These are phyloP conservation scores for Archegozetes longisetosus DNA, from an alignment of 1,140 invertebrate genomes.

Conservation along the genomic window DNA sequence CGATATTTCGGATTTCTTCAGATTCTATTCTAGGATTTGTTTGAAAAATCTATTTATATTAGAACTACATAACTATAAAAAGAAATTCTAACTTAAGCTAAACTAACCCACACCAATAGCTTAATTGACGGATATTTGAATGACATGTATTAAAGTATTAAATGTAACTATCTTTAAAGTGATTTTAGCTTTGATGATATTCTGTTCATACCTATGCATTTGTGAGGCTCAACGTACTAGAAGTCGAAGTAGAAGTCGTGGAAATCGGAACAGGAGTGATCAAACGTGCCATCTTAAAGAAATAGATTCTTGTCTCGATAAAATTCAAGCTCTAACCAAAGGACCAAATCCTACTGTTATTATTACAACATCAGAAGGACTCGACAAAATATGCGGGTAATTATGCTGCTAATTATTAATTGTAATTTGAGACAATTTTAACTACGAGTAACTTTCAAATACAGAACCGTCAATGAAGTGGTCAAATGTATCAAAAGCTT, in stretches of 20 bases:
- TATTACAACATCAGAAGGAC: slow-evolving; percentile 18
- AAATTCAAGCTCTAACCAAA: slow-evolving; percentile 20
- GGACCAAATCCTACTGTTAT: slow-evolving; percentile 16
- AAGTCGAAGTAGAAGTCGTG: background rate
- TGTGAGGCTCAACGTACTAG: background rate
- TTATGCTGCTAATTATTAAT: slow-evolving; percentile 3
- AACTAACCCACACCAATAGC: too few species aligned
- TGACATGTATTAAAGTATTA: too few species aligned
- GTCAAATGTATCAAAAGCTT: slow-evolving; percentile 21
- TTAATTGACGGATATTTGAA: too few species aligned
- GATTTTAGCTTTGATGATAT: too few species aligned
- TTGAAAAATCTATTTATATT: too few species aligned
- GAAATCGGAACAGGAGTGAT: background rate
- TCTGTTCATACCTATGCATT: too few species aligned
- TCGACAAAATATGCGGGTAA: slow-evolving; percentile 22
- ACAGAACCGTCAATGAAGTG: slow-evolving; percentile 18
- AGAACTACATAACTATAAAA: too few species aligned
- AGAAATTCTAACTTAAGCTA: too few species aligned
- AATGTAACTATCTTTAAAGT: too few species aligned
- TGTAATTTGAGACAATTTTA: background rate
- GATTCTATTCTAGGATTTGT: too few species aligned
- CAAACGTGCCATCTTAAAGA: slow-evolving; percentile 22
- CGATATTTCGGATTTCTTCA: too few species aligned
- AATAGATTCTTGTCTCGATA: slow-evolving; percentile 23
- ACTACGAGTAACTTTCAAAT: background rate